These are phyloP conservation scores for Etia nguti DNA, from an alignment of 2,113 vertebrate species.

Conservation along the genomic window DNA sequence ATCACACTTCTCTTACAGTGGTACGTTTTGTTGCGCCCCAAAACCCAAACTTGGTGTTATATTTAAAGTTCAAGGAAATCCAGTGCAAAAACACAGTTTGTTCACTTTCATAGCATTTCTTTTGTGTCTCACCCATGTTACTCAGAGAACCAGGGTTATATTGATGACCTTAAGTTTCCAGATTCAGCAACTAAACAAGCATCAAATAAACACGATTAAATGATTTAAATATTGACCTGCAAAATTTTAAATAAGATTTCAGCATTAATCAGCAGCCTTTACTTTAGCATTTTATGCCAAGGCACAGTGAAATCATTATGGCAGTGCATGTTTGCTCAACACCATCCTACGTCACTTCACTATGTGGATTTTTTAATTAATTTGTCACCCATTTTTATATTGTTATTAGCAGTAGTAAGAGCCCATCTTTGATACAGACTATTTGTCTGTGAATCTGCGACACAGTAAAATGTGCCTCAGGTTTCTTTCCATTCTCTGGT, in stretches of 20 bases:
- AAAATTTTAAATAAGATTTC: not conserved
- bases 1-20: not conserved
- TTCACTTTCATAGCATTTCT: not conserved
- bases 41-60: not conserved
- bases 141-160: not conserved
- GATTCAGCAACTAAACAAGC: not conserved
- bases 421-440: not conserved
- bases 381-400: not conserved
- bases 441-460: not conserved
- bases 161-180: not conserved
- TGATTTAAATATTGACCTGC: not conserved
- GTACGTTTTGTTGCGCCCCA: not conserved
- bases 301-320: not conserved
- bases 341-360: not conserved
- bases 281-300: not conserved
- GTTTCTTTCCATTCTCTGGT: constrained; percentile 35
- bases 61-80: not conserved
- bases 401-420: not conserved
- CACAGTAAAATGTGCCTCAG: constrained; percentile 6
- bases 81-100: not conserved
- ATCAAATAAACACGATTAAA: not conserved
- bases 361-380: not conserved
- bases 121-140: not conserved
- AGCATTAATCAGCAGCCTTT: not conserved
- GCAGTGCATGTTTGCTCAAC: not conserved